Evolutionary conservation across 2,113 vertebrate genomes (phyloP), one percentile per base, ranked within the genome.

Genomic region (Romanogobio albipinnatus): DNA sequence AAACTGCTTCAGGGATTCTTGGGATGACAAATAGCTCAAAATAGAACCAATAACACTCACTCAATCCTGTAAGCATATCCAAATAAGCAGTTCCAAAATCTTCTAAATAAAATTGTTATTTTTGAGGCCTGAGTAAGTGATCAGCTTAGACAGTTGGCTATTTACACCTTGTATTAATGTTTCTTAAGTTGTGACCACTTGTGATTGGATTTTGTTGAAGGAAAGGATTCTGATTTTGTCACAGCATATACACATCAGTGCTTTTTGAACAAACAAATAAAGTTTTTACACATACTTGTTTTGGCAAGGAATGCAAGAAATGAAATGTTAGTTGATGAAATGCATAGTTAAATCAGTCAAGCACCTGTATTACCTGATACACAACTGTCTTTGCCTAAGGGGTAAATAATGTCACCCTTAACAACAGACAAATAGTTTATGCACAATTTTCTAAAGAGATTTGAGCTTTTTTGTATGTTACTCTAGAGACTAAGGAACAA

Each of bases 1-100:
- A 74, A 74, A 74, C 70, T 73, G 11, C 43, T 49, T 74, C n/a
- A 74, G 43, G 43, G 71, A 74, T 74, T 74, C 43, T 49, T 49
- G 43, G 39, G n/a, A 74, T 74, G 43, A 24, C 71, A 15, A 47
- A 74, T 2, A 74, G 43, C 22, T 49, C 22, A 6, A 74, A 43
- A 70, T 43, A 43, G 45, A 74, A 45, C 43, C 22, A 74, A 26
- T 49, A 47, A 26, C 43, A 47, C n/a, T 62, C 59, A 61, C 59
- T 73, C 70, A 73, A 33, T 33, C 59, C 11, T 62, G 24, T 4
- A 62, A 62, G 59, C 10, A 62, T 62, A 10, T 62, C 59, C 59
- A 62, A n/a, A 26, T 3, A 74, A 47, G n/a, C 43, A 14, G n/a
- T 15, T 15, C 10, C n/a, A 49, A 74, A 24, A 26, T n/a, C 43